Evolutionary conservation across 1,140 invertebrate genomes (phyloP), one percentile per base, ranked within the genome.

Genomic region (Cyclargus thomasi): DNA sequence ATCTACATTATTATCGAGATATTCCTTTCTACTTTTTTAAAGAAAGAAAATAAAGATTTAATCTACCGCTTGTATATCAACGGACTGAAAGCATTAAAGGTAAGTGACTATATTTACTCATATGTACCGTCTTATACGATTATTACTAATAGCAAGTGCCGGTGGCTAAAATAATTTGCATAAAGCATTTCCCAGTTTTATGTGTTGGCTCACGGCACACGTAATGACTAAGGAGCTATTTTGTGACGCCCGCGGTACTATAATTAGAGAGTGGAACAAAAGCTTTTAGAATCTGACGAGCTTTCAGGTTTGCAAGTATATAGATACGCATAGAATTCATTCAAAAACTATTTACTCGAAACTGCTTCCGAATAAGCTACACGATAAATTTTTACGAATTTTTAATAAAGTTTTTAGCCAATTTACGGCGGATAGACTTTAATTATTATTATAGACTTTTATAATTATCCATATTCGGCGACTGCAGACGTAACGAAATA

Each of bases 111-210:
- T 74, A 75, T 69, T 71, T 70, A 70, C 65, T 71, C 47, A 74
- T 65, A 71, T 74, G 59, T 72, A 72, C 65, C 68, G 68, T 72
- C 74, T 74, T 71, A 72, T 68, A 78, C 74, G 74, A 75, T 75
- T 75, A 75, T 75, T 72, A 75, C 70, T 78, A 75, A 78, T 72
- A 78, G 74, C 70, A 64, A 70, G 71, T 70, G 77, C 72, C 70
- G 76, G 67, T 73, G 70, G 68, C 74, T 80, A 75, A 80, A 82
- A 82, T 80, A 79, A 83, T 84, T 86, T 82, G 82, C 83, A 86
- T 86, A 83, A 86, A 83, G 77, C 76, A 80, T 83, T 83, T 80
- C 71, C 74, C 70, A 74, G 72, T 72, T 83, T 86, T 85, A 85
- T 85, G 73, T 77, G 76, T 74, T 71, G 65, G 72, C 79, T 81